Conservation (phyloP, 1,140 invertebrate species). For the Drosophila bifasciata region DNA sequence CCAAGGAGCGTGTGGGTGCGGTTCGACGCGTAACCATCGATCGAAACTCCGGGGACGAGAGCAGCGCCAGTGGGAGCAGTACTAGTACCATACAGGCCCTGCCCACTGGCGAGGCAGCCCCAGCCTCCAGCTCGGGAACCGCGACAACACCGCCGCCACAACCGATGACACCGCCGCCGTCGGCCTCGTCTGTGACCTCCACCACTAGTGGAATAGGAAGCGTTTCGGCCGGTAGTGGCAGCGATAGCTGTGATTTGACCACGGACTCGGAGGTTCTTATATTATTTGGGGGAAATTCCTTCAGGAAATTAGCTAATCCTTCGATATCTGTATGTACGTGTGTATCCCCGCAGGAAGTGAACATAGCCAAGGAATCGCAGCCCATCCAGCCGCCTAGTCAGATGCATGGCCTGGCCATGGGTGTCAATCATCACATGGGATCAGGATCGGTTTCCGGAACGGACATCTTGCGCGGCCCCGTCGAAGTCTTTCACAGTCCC, state of each 20-base stretch:
- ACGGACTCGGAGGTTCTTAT: slow-evolving; percentile 80
- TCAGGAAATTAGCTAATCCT: neutral
- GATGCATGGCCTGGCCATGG: slow-evolving; percentile 51
- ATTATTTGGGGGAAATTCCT: too few species aligned
- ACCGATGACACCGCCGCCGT: slow-evolving; percentile 80
- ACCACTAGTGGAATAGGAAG: slow-evolving; percentile 83
- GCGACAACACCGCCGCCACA: slow-evolving; percentile 84
- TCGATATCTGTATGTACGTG: too few species aligned
- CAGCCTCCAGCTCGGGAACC: slow-evolving; percentile 17
- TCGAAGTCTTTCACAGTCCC: slow-evolving; percentile 79
- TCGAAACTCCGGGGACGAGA: slow-evolving; percentile 85
- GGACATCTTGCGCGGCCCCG: slow-evolving; percentile 77
- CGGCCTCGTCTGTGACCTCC: slow-evolving; percentile 80
- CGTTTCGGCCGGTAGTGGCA: slow-evolving; percentile 77
- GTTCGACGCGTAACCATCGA: slow-evolving; percentile 86
- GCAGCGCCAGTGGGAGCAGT: slow-evolving; percentile 44
- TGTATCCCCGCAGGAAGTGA: slow-evolving; percentile 86
- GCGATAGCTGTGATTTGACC: slow-evolving; percentile 81
- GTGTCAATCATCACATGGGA: slow-evolving; percentile 46
- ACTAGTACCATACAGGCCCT: slow-evolving; percentile 38
- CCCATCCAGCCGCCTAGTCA: slow-evolving; percentile 85
- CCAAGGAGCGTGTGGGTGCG: slow-evolving; percentile 87
- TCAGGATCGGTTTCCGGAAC: slow-evolving; percentile 63
- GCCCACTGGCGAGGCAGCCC: slow-evolving; percentile 28
- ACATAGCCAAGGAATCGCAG: slow-evolving; percentile 87